Base-by-base conservation (phyloP, 2,113 vertebrate genomes). In the Chrysochloris asiatica region DNA sequence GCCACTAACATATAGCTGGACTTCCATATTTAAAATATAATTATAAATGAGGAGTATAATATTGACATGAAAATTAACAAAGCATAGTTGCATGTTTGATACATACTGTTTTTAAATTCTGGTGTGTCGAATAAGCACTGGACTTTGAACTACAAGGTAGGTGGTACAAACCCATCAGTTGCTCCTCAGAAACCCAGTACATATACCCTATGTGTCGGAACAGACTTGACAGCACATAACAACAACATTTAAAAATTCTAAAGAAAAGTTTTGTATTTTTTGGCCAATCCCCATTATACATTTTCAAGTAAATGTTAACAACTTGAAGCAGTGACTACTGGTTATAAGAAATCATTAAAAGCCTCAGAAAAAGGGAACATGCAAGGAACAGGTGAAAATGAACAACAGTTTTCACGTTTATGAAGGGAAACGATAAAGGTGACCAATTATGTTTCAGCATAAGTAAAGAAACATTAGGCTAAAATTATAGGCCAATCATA, bases 381-480 rank as follows among this genome's bases (percentile, higher is more conserved):
- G 63, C 24, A 75, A 93, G 14, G 33, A 93, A 82, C 86, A 67
- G 36, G 7, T 91, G 52, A 91, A 93, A 93, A 93, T 48, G 33
- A 21, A 52, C 75, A 80, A 59, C 1, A 63, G 12, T 85, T 13
- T 61, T 86, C 71, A 48, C 16, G 33, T 80, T 69, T 56, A 75
- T 45, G 36, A 24, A 89, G 33, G 59, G 47, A 71, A 52, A 92
- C 47, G 89, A 50, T 63, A 43, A 91, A 87, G 30, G 21, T 63
- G 10, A 75, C n/a, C 50, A 75, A 54, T 89, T 76, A 77, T 67
- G 47, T 89, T 89, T 95, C 75, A 83, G 94, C 76, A 61, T 71
- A 75, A 85, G 48, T 89, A 89, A 86, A 92, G 92, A n/a, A 4
- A 93, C 95, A 85, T 71, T 92, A 71, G 41, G 52, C 17, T 92